phyloP scores from a whole-genome alignment of 2,888 invertebrate genomes.

The Cancer borealis region DNA sequence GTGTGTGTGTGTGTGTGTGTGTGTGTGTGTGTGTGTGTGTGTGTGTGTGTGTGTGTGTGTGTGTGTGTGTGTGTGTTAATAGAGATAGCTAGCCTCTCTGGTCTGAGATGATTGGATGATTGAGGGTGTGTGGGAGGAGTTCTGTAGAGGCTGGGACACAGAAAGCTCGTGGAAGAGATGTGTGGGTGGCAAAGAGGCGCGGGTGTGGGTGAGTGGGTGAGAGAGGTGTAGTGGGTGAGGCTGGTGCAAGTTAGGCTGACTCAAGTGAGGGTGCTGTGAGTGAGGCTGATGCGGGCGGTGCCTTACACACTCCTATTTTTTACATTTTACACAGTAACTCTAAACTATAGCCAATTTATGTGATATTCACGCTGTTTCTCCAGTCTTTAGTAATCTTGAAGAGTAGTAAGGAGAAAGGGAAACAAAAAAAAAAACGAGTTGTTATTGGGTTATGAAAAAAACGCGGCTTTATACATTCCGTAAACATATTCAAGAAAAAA shows the following conservation, averaged over 20 bases:
- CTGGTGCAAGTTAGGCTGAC: background rate
- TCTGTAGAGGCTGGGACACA: background rate
- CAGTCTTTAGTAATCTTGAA: background rate
- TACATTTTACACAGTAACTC: background rate
- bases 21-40: no score
- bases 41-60: no score
- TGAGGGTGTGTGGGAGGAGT: conserved; percentile 13
- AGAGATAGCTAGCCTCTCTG: background rate
- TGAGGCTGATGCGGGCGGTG: background rate
- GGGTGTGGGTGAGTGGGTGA: conserved; percentile 6
- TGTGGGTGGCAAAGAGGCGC: background rate
- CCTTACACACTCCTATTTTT: background rate
- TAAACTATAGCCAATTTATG: background rate
- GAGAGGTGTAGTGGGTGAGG: background rate
- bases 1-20: no score
- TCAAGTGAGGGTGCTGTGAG: background rate
- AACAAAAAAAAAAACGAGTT: background rate
- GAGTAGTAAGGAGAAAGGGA: background rate
- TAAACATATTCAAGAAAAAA: background rate
- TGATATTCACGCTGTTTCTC: background rate
- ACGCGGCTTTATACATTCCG: background rate
- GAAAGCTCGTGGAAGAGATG: background rate
- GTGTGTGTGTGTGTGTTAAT: background rate
- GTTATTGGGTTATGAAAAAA: background rate
- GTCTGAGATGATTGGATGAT: conserved; percentile 6